Conservation (phyloP, 2,797 vertebrate species). For the Rhynchotus rufescens region DNA sequence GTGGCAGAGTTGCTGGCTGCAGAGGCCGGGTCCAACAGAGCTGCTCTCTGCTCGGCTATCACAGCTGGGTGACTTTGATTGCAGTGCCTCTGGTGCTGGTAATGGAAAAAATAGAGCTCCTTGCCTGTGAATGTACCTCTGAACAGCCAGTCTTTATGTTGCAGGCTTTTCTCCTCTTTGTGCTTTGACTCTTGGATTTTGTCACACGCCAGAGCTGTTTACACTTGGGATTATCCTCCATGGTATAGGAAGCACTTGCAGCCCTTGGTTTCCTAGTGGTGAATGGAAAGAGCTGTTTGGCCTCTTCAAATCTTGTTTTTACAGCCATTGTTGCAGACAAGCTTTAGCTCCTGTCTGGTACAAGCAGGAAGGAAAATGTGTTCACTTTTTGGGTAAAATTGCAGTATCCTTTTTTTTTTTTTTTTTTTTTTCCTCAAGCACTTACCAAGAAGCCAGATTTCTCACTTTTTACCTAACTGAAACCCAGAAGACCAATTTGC, state of each 20-base stretch:
- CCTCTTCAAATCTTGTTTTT: conserved; percentile 39
- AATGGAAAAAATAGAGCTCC: neutral
- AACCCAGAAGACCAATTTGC: neutral
- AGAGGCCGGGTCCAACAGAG: neutral
- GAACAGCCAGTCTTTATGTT: neutral
- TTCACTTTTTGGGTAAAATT: neutral
- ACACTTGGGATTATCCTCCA: neutral
- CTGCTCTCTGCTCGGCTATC: neutral
- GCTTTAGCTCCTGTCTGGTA: neutral
- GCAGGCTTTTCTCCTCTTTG: neutral
- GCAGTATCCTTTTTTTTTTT: neutral
- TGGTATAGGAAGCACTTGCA: neutral
- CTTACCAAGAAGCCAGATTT: neutral
- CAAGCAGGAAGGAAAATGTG: neutral
- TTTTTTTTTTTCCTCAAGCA: neutral
- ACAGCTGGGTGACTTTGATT: rapidly evolving
- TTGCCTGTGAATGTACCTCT: neutral
- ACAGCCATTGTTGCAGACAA: neutral
- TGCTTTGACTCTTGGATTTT: neutral
- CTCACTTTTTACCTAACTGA: neutral
- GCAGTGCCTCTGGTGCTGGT: neutral
- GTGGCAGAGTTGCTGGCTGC: neutral
- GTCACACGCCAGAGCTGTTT: neutral
- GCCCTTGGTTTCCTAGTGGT: neutral
- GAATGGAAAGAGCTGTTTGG: neutral